Evolutionary conservation across 2,797 vertebrate species (phyloP).

Genomic region (Paguma larvata): DNA sequence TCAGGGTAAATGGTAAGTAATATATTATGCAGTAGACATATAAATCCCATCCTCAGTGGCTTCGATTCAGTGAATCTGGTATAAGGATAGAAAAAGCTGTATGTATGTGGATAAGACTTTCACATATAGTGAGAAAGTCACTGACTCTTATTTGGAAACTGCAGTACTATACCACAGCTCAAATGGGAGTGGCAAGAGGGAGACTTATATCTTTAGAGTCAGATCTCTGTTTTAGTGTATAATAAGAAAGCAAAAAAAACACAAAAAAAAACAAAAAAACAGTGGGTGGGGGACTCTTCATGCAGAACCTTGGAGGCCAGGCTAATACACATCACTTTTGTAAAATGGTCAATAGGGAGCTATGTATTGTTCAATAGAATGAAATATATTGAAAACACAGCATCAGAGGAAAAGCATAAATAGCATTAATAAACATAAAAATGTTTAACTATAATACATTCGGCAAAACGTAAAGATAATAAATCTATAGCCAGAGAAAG

Average conservation of each 20-base stretch:
- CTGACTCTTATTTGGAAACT: neutral
- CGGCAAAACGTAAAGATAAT: constrained; percentile 50
- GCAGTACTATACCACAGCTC: neutral
- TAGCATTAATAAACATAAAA: constrained; percentile 27
- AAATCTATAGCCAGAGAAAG: neutral
- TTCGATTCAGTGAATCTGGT: neutral
- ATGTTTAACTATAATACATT: neutral
- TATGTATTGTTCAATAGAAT: constrained; percentile 31
- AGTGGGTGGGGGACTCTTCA: neutral
- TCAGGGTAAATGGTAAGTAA: neutral
- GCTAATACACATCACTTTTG: constrained; percentile 26
- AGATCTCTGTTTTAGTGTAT: neutral
- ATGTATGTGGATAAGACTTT: neutral
- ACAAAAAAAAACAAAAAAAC: neutral
- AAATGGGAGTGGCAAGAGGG: neutral
- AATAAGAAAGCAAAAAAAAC: neutral
- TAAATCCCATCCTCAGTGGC: neutral
- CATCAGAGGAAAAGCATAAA: neutral
- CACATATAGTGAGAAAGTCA: neutral
- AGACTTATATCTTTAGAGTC: neutral
- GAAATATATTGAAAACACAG: neutral
- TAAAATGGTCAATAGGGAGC: constrained; percentile 37
- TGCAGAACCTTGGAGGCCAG: neutral
- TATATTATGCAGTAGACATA: neutral
- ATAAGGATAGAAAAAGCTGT: neutral